Conservation (phyloP, 1,140 invertebrate genomes). For the Teleopsis dalmanni region DNA sequence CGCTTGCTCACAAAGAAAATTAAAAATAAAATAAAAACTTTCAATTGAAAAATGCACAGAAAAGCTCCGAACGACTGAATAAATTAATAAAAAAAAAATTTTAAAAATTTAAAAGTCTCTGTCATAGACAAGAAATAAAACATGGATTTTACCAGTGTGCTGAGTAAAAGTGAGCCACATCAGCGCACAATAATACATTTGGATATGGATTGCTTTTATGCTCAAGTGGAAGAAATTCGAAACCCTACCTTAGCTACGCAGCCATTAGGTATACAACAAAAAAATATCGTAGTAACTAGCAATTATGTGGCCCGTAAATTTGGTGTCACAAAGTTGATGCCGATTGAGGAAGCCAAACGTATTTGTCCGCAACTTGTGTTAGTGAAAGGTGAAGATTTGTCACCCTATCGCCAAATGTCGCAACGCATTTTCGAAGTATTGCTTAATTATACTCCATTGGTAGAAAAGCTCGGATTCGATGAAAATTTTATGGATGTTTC, state of each 20-base stretch:
- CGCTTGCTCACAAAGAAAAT: no score
- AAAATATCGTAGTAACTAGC: slow-evolving; percentile 69
- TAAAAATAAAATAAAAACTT: no score
- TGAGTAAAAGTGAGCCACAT: slow-evolving; percentile 35
- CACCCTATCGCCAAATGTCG: slow-evolving; percentile 63
- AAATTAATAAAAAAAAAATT: background rate
- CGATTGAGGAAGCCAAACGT: slow-evolving; percentile 57
- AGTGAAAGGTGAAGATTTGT: slow-evolving; percentile 68
- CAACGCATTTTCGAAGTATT: slow-evolving; percentile 59
- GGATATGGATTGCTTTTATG: slow-evolving; percentile 75
- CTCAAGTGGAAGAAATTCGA: slow-evolving; percentile 69
- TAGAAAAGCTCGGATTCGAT: slow-evolving; percentile 72
- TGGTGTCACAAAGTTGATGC: slow-evolving; percentile 68
- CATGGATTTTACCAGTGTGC: slow-evolving; percentile 35
- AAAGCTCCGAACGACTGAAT: background rate
- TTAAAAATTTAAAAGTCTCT: no score
- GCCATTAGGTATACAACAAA: slow-evolving; percentile 71
- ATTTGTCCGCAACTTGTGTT: slow-evolving; percentile 61
- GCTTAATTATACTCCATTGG: slow-evolving; percentile 57
- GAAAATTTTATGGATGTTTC: slow-evolving; percentile 73
- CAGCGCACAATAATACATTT: slow-evolving; percentile 59
- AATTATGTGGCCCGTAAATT: slow-evolving; percentile 67
- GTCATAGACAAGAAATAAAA: no score
- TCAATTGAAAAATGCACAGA: background rate
- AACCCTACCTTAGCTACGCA: slow-evolving; percentile 56